phyloP scores from a whole-genome alignment of 2,113 vertebrate genomes.

The Emberiza fucata region DNA sequence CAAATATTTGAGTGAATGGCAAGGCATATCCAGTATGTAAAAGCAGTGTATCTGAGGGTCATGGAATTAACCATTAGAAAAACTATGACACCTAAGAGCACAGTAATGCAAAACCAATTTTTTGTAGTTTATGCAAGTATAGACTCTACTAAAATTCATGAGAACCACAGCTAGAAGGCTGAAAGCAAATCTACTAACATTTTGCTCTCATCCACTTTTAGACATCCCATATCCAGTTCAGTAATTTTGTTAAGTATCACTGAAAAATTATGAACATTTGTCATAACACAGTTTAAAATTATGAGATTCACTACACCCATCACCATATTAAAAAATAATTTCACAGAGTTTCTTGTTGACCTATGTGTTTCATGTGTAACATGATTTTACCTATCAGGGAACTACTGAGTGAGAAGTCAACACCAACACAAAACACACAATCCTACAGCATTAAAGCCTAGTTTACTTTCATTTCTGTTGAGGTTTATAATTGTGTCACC shows the following conservation, averaged over 20 bases:
- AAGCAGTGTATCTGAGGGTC: background rate
- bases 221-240: background rate
- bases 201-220: background rate
- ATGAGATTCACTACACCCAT: background rate
- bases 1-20: background rate
- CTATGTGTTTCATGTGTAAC: background rate
- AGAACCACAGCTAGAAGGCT: background rate
- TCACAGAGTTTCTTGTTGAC: background rate
- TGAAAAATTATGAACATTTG: background rate
- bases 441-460: background rate
- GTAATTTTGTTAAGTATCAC: background rate
- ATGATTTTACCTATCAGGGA: background rate
- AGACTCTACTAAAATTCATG: rapidly evolving
- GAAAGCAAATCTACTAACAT: background rate
- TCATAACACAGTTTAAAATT: background rate
- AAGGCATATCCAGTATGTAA: background rate
- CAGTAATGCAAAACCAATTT: background rate
- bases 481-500: background rate
- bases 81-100: background rate
- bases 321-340: background rate
- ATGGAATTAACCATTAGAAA: background rate
- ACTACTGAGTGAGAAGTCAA: background rate
- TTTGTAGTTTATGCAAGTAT: background rate
- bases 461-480: background rate
- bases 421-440: background rate